Evolutionary conservation across 2,113 vertebrate species (phyloP).

Genomic region (Hystrix brachyura): DNA sequence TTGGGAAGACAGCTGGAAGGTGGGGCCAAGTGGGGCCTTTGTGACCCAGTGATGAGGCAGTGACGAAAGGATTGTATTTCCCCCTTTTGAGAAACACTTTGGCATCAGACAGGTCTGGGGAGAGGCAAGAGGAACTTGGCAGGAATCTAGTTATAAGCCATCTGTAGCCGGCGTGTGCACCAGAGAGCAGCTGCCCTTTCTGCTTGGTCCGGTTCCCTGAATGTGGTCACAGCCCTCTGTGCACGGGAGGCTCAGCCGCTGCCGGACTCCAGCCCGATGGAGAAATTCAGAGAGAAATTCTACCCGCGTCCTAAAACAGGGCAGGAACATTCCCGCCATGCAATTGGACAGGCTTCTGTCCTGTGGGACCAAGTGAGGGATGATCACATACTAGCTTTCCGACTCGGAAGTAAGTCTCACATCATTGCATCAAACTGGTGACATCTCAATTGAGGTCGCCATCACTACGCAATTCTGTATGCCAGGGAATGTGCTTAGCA

Average conservation of each 20-base stretch:
- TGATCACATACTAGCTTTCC: background rate
- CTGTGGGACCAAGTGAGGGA: background rate
- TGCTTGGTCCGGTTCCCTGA: background rate
- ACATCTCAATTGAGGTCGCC: background rate
- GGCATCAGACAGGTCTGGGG: constrained; percentile 40
- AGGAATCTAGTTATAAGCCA: constrained; percentile 15
- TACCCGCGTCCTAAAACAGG: background rate
- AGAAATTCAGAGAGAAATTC: constrained; percentile 14
- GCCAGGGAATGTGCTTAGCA: background rate
- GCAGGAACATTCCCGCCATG: background rate
- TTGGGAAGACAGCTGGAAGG: constrained; percentile 31
- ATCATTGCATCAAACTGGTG: background rate
- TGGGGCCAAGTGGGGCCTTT: background rate
- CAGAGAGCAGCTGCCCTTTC: background rate
- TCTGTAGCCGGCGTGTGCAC: constrained; percentile 31
- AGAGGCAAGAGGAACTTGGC: constrained; percentile 58
- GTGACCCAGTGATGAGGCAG: background rate
- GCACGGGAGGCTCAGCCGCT: background rate
- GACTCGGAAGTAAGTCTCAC: background rate
- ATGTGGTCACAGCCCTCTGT: background rate
- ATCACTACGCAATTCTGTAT: background rate
- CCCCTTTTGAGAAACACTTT: constrained; percentile 75
- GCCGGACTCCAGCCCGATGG: background rate
- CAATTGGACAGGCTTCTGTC: background rate
- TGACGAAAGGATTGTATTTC: constrained; percentile 58